Conservation (phyloP, 2,797 vertebrate species). For the Peromyscus nudipes region DNA sequence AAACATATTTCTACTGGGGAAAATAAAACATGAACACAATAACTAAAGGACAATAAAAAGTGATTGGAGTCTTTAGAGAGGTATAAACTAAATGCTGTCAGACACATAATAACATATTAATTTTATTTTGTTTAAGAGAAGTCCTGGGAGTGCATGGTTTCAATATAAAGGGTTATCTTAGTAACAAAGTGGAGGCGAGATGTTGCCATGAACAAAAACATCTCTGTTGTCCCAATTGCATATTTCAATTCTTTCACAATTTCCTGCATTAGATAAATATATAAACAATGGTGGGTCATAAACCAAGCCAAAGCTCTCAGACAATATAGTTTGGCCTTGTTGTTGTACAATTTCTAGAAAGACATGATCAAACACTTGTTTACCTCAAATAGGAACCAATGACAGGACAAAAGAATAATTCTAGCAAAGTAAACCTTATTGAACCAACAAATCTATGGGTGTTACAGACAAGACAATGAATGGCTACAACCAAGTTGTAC, state of each 20-base stretch:
- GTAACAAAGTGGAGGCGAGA: background rate
- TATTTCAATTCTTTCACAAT: background rate
- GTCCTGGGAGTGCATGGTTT: background rate
- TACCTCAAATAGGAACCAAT: background rate
- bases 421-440: background rate
- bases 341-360: background rate
- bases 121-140: background rate
- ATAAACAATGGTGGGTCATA: background rate
- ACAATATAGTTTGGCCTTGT: background rate
- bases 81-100: background rate
- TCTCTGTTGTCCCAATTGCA: background rate
- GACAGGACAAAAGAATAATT: background rate
- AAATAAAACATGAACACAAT: constrained; percentile 57
- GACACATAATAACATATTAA: background rate
- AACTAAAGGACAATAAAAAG: constrained; percentile 16
- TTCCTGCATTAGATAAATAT: background rate
- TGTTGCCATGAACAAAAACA: background rate
- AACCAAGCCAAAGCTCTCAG: background rate
- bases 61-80: background rate
- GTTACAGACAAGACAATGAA: background rate
- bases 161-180: background rate
- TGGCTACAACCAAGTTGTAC: fast-evolving
- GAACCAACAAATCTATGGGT: background rate
- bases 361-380: background rate
- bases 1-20: background rate